phyloP scores from a whole-genome alignment of 2,888 invertebrate species.

The Elysia crispata region DNA sequence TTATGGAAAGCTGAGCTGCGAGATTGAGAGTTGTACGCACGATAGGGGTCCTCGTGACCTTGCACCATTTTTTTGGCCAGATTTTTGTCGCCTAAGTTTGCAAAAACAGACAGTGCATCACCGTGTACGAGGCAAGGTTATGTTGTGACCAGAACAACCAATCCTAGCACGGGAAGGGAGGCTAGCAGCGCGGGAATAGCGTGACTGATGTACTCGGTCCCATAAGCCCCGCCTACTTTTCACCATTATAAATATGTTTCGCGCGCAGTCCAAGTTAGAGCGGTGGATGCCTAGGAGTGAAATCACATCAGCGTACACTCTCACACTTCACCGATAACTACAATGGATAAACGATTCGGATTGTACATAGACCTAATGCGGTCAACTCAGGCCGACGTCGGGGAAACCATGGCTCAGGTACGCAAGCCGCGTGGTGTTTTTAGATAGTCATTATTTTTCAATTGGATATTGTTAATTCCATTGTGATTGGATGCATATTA shows the following conservation, averaged over 20 bases:
- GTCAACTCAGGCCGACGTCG: constrained; percentile 32
- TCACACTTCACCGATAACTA: neutral
- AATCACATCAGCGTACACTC: constrained; percentile 7
- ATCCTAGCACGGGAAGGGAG: constrained; percentile 42
- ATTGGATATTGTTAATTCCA: neutral
- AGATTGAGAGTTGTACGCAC: constrained; percentile 36
- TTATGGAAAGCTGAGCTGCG: neutral
- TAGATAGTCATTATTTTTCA: neutral
- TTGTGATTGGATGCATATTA: too few species aligned
- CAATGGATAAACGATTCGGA: constrained; percentile 19
- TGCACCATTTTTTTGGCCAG: constrained; percentile 30
- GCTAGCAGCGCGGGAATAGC: constrained; percentile 30
- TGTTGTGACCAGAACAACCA: constrained; percentile 39
- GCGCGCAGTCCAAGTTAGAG: constrained; percentile 1
- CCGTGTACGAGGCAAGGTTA: constrained; percentile 26
- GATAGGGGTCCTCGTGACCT: constrained; percentile 37
- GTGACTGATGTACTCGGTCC: constrained; percentile 9
- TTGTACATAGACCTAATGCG: constrained; percentile 11
- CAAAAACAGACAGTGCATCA: constrained; percentile 25
- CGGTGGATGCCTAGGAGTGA: constrained; percentile 29
- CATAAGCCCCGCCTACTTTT: constrained; percentile 43
- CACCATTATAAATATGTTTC: too few species aligned
- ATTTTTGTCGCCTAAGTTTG: constrained; percentile 24
- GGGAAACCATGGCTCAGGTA: constrained; percentile 41
- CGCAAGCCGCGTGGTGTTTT: neutral